Percentiles rank a stretch among this genome's conserved stretches.
Evolutionary conservation across 2,113 vertebrate species (phyloP).

Genomic region (Clarias batrachus): DNA sequence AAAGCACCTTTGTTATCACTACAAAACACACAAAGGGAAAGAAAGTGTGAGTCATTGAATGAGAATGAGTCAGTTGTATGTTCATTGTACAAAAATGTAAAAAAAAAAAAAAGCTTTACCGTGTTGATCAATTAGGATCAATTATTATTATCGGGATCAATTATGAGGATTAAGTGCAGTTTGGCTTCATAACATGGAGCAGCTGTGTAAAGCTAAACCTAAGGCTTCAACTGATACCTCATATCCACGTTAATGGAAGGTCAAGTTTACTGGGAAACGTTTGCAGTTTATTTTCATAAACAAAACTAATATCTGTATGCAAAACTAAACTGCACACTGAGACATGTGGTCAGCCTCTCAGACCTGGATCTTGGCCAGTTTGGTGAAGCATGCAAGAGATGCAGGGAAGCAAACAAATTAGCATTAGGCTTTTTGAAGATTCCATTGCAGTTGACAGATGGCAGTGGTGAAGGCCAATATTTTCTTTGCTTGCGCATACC

Average conservation of each 20-base stretch:
- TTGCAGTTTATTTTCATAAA: constrained; percentile 43
- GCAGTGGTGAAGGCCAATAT: constrained; percentile 66
- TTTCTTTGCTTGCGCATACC: constrained; percentile 73
- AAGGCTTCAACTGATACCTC: constrained; percentile 24
- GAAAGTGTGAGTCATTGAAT: background rate
- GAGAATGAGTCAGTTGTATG: background rate
- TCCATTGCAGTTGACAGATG: constrained; percentile 65
- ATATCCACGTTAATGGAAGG: constrained; percentile 31
- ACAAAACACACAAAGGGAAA: constrained; percentile 8
- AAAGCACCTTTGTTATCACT: constrained; percentile 55
- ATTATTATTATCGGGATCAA: background rate
- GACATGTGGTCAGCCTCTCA: constrained; percentile 36
- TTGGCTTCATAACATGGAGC: background rate
- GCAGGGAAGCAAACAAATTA: constrained; percentile 52
- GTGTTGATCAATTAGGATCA: background rate
- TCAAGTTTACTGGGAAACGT: constrained; percentile 40
- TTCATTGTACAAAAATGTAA: background rate
- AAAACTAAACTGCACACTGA: constrained; percentile 37
- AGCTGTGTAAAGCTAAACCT: constrained; percentile 12
- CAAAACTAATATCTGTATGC: constrained; percentile 46
- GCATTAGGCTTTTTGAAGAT: constrained; percentile 61
- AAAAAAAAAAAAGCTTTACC: background rate
- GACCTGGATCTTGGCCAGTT: constrained; percentile 23
- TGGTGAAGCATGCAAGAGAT: constrained; percentile 41
- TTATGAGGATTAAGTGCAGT: background rate